Base-by-base conservation (phyloP, 2,113 vertebrate species). In the Epinephelus cyanopodus region DNA sequence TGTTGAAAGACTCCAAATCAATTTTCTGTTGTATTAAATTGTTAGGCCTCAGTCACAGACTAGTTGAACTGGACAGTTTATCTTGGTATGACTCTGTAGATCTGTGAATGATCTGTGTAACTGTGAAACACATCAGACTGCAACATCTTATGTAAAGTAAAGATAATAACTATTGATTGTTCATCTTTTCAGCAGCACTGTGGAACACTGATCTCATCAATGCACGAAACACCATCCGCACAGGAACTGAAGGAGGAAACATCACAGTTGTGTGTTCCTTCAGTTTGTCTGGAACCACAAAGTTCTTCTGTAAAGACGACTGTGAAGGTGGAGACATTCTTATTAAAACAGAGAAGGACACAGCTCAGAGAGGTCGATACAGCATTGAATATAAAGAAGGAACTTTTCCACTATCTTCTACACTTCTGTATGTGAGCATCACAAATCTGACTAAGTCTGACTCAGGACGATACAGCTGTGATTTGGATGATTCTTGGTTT, bases 261-360 rank as follows among this genome's bases (percentile, higher is more conserved):
- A 19, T 76, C 50, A 54, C 48, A 18, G 21, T 76, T 21, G 0
- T 0, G 19, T 76, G 74, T 50, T 1, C 0, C 3, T 76, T 65
- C n/a, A 0, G 0, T 25, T 9, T 27, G 10, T 9, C 33, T 63
- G 29, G 47, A 39, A 5, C 0, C 0, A 65, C 0, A 0, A 65
- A 14, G 17, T 0, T 19, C 10, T 29, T 76, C 50, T 66, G 62
- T 10, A 56, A n/a, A 2, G 4, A 15, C 1, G 0, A 12, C 25
- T 76, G 73, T 76, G 4, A 39, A 63, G 47, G 18, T 1, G 9
- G 9, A 63, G 2, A 56, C 4, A 15, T 47, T 66, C 74, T 77
- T 7, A 25, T 77, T 21, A 2, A 56, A 9, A 76, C 74, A 19
- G 1, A 5, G 0, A 1, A 42, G 3, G 1, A 5, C 50, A 56